Conservation (phyloP, 2,888 invertebrate species). For the Mythimna vitellina region DNA sequence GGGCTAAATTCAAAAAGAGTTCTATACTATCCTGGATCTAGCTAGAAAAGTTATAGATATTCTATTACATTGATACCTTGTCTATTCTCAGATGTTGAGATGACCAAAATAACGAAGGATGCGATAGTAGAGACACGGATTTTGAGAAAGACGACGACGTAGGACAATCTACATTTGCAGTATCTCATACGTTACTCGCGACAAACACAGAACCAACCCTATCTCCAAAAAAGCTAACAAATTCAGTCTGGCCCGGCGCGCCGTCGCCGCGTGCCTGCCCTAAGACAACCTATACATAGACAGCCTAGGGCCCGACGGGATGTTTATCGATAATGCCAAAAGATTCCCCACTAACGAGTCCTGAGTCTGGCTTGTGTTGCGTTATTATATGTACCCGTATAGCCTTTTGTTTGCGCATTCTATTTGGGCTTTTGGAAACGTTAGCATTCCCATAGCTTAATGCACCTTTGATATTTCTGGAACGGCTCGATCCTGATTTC, state of each 20-base stretch:
- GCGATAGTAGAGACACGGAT: neutral
- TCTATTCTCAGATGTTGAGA: neutral
- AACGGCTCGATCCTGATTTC: conserved; percentile 11
- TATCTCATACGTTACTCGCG: neutral
- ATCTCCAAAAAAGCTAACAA: conserved; percentile 79
- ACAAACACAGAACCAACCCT: conserved; percentile 74
- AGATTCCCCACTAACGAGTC: conserved; percentile 70
- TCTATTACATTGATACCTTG: conserved; percentile 1
- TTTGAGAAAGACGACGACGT: neutral
- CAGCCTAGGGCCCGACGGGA: conserved; percentile 82
- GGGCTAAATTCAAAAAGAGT: neutral
- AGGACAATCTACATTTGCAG: neutral
- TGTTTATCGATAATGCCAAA: conserved; percentile 75
- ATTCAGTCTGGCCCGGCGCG: conserved; percentile 75
- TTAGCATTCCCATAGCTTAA: conserved; percentile 26
- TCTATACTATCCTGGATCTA: neutral
- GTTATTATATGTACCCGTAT: conserved; percentile 42
- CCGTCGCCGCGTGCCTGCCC: conserved; percentile 86
- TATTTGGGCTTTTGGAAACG: conserved; percentile 39
- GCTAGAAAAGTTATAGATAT: neutral
- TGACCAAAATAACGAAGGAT: neutral
- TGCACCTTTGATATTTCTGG: conserved; percentile 23
- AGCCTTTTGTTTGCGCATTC: conserved; percentile 50
- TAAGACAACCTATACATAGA: conserved; percentile 87
- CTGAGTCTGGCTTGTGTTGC: conserved; percentile 65